These are phyloP conservation scores for Sitta carolinensis DNA, from an alignment of 2,797 vertebrate genomes.

Conservation along the genomic window DNA sequence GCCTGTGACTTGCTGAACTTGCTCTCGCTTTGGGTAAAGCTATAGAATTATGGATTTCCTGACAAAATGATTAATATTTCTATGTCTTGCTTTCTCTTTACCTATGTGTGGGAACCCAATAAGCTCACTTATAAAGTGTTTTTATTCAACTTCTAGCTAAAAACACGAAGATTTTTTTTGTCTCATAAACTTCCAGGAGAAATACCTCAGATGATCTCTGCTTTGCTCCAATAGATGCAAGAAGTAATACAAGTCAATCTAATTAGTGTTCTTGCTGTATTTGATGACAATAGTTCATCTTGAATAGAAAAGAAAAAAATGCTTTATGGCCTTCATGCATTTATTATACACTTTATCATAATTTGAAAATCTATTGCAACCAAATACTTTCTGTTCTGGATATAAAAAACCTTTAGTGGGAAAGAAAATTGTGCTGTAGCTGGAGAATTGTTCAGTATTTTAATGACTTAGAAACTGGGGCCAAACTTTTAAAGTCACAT, in stretches of 20 bases:
- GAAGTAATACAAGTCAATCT: neutral
- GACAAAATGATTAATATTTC: constrained; percentile 53
- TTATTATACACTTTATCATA: neutral
- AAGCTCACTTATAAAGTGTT: neutral
- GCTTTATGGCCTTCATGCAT: neutral
- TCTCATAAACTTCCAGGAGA: neutral
- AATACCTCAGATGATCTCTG: neutral
- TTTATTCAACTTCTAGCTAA: neutral
- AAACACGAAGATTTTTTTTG: neutral
- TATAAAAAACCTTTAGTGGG: neutral
- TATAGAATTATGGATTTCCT: constrained; percentile 54
- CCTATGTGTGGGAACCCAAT: neutral
- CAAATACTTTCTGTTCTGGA: neutral
- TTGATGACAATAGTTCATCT: neutral
- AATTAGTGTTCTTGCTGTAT: neutral
- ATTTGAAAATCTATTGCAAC: neutral
- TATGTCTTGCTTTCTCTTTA: neutral
- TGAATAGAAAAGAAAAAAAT: neutral
- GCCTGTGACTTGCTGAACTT: constrained; percentile 50
- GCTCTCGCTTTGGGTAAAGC: constrained; percentile 51
- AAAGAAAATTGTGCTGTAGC: neutral
- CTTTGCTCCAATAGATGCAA: neutral
- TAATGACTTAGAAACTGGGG: neutral
- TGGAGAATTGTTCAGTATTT: neutral
- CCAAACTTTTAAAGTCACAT: neutral